Base-by-base conservation (phyloP, 92 coral and sea anemone genomes). In the Umimayanthus chanpuru region DNA sequence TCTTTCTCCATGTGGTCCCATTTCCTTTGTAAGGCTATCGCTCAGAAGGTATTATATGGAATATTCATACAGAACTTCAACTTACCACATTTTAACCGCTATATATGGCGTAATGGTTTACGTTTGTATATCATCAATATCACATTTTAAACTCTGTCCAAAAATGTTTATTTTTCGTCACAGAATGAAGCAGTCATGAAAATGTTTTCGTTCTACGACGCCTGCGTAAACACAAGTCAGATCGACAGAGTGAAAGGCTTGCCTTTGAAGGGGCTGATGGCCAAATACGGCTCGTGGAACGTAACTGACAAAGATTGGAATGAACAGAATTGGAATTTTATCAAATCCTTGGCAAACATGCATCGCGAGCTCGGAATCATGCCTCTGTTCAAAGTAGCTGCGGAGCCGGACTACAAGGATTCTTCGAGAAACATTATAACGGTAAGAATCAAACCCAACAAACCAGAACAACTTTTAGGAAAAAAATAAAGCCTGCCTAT, bases 241-340 rank as follows among this genome's bases (percentile, higher is more conserved):
- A 97, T 95, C 53, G 93, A 88, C 58, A 76, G 55, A 6, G 95
- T 92, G 16, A 92, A 91, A 44, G 87, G 88, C 2, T 30, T 79
- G 73, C 96, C 96, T 38, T 58, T 97, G 71, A 92, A 76, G 16
- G 50, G 32, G 12, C 47, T 94, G 10, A 85, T 97, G 4, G 61
- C 79, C 50, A 89, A 89, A 25, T 95, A 94, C 73, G 97, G 97
- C 67, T 97, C 98, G 9, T 97, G 99, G 99, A 95, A 86, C 85
- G 88, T 95, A 64, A 97, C 99, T 72, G 88, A 93, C 76, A 56
- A 72, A 21, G 81, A 85, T 43, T 91, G 94, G 94, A 89, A 85
- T 71, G 88, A 88, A 43, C 28, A 73, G 38, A 50, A 88, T 0
- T 95, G 99, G 99, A 68, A 86, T 73, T 89, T 95, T 72, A 86